Conservation (phyloP, 2,888 invertebrate species). For the Azorinus chamasolen region DNA sequence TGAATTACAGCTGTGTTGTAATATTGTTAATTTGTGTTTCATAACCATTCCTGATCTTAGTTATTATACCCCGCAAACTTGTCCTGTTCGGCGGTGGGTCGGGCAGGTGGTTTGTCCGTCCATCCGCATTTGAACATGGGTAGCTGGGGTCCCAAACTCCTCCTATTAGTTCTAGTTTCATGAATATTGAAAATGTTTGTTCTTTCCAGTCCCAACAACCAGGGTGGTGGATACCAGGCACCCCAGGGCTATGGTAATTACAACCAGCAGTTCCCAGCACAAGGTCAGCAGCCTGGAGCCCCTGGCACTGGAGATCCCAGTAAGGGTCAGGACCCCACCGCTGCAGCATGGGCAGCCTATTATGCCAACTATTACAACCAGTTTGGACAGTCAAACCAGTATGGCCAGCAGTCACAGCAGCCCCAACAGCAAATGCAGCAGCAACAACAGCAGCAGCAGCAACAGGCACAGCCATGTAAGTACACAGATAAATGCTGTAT, state of each 20-base stretch:
- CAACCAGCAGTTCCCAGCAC: slow-evolving; percentile 66
- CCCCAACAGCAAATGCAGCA: slow-evolving; percentile 72
- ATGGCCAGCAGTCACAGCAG: slow-evolving; percentile 71
- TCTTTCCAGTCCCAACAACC: slow-evolving; percentile 64
- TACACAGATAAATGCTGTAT: slow-evolving; percentile 3
- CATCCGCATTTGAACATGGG: too few relatives aligned
- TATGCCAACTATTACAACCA: slow-evolving; percentile 87
- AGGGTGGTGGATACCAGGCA: slow-evolving; percentile 58
- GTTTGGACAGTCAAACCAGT: slow-evolving; percentile 71
- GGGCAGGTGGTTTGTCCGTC: too few relatives aligned
- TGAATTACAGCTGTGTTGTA: too few relatives aligned
- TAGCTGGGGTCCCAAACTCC: too few relatives aligned
- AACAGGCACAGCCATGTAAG: slow-evolving; percentile 67
- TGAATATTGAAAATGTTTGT: not conserved
- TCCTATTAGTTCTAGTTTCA: too few relatives aligned
- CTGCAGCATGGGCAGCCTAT: slow-evolving; percentile 87
- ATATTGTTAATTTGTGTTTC: too few relatives aligned
- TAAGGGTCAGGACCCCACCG: slow-evolving; percentile 83
- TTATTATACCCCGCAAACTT: too few relatives aligned
- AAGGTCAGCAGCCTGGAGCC: slow-evolving; percentile 63
- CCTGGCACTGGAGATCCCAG: slow-evolving; percentile 63
- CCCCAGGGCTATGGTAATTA: slow-evolving; percentile 63
- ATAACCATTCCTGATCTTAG: too few relatives aligned
- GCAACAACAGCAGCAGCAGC: slow-evolving; percentile 51
- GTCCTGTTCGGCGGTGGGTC: too few relatives aligned